Evolutionary conservation across 2,888 invertebrate species (phyloP).

Genomic region (Leptopilina myrica): DNA sequence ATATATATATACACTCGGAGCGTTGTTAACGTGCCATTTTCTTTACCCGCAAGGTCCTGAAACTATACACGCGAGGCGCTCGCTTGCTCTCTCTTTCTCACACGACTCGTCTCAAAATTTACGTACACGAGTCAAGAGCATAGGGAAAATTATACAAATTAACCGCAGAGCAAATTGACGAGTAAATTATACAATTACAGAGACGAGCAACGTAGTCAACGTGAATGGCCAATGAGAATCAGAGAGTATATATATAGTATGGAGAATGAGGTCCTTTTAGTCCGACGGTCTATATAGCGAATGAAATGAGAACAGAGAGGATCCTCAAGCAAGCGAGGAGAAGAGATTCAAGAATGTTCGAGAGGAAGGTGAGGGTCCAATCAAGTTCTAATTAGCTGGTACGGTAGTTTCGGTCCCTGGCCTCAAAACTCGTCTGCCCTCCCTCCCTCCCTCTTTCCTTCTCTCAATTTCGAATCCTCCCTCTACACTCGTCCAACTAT

Average conservation of each 20-base stretch:
- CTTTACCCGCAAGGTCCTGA: constrained; percentile 23
- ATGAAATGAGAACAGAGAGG: constrained; percentile 37
- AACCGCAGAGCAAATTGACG: constrained; percentile 65
- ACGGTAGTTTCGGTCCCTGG: constrained; percentile 48
- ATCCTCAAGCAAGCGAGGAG: constrained; percentile 34
- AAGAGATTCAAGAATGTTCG: constrained; percentile 26
- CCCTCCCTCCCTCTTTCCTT: not conserved
- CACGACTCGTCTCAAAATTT: constrained; percentile 49
- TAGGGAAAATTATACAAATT: constrained; percentile 65
- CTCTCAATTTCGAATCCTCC: constrained; percentile 14
- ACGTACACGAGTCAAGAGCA: constrained; percentile 43
- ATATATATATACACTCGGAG: not conserved
- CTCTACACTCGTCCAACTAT: too few relatives aligned
- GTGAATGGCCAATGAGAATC: constrained; percentile 47
- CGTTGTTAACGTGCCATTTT: constrained; percentile 32
- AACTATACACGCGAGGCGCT: constrained; percentile 2
- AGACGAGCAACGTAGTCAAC: constrained; percentile 50
- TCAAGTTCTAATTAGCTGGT: constrained; percentile 72
- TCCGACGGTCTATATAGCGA: constrained; percentile 30
- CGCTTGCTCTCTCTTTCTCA: not conserved
- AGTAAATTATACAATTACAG: constrained; percentile 66
- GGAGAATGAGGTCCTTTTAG: constrained; percentile 27
- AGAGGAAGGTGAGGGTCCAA: constrained; percentile 62
- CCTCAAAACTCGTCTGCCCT: constrained; percentile 31
- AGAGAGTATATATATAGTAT: constrained; percentile 41